These are phyloP conservation scores for Mesocentrotus franciscanus DNA, from an alignment of 53 echinoderm and acorn worm species.

Conservation along the genomic window DNA sequence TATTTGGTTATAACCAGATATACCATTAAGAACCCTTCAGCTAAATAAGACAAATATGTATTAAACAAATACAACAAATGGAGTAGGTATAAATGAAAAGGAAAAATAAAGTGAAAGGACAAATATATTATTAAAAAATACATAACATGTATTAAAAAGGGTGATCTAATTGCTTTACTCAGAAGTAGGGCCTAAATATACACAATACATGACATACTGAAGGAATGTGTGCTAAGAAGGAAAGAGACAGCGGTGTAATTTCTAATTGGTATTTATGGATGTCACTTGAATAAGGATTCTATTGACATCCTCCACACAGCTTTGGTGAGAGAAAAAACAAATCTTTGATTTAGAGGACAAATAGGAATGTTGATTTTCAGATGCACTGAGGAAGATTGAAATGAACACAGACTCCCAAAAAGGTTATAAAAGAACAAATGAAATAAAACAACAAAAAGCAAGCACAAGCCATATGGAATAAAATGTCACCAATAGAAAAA, in stretches of 20 bases:
- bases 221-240: not conserved
- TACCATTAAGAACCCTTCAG: not conserved
- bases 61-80: not conserved
- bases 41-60: not conserved
- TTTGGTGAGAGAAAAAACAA: not conserved
- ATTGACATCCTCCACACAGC: not conserved
- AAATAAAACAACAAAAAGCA: not conserved
- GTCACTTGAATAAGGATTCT: not conserved
- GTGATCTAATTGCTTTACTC: not conserved
- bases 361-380: constrained; percentile 26
- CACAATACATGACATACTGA: not conserved
- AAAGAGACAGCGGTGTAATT: not conserved
- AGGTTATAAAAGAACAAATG: not conserved
- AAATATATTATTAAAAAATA: not conserved
- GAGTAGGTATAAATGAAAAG: not conserved
- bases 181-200: not conserved
- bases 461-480: not conserved
- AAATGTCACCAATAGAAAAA: not conserved
- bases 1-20: not conserved
- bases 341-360: not conserved
- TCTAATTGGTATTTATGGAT: no score
- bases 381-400: not conserved
- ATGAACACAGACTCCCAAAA: not conserved
- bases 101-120: not conserved
- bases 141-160: not conserved